Base-by-base conservation (phyloP, 2,888 invertebrate genomes). In the Formica aserva region DNA sequence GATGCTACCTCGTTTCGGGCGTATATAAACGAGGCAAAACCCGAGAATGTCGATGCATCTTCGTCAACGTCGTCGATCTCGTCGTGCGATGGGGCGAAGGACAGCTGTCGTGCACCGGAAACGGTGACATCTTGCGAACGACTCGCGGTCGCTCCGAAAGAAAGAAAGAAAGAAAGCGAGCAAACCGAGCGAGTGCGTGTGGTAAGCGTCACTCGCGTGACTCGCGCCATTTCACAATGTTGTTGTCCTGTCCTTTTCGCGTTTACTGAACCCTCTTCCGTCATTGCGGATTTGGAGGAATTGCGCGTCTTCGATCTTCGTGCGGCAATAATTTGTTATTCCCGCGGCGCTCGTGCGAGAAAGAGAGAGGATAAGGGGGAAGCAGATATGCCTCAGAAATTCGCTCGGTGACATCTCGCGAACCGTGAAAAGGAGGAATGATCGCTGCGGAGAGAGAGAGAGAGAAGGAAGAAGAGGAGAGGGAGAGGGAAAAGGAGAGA, bases 41-140 rank as follows among this genome's bases (percentile, higher is more conserved):
- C 41, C 62, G 69, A 67, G 78, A 87, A 26, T 78, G 60, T 26
- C 75, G 85, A 89, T 87, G 85, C 82, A 75, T 86, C 87, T 88
- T 85, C 85, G 86, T 76, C 84, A 81, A 72, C 62, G 84, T 83
- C 83, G 80, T 85, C 71, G 65, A 77, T 82, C 83, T 60, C 45
- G 67, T 57, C 57, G 77, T 76, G 74, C 86, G 85, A 78, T 86
- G 83, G 85, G 48, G 45, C 86, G 87, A 82, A 60, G 82, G 85
- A 85, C 88, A 88, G 88, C 88, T 89, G 90, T 86, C 87, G 89
- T 84, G 76, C 74, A 32, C 69, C 86, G 88, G 88, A 90, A 90
- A 90, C 85, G 88, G 89, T 91, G 91, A 91, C 92, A 92, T 92
- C 92, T 92, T 92, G 92, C 92, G 89, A 90, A 91, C 92, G 92